Conservation (phyloP, 2,113 vertebrate species). For the Corythaeola cristata region DNA sequence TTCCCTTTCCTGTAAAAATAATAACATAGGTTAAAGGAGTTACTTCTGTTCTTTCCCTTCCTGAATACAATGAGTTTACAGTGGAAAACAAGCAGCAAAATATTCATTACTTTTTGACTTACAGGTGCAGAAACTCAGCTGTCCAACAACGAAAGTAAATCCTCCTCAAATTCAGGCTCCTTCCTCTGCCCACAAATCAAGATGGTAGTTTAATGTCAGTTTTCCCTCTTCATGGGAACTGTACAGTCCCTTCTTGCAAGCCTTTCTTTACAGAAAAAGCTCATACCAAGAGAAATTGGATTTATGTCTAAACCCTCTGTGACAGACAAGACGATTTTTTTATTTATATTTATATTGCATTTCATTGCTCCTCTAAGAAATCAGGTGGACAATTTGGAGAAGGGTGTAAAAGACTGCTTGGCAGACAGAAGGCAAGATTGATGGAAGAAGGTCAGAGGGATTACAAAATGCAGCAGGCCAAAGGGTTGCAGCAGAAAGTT, state of each 20-base stretch:
- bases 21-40: not conserved
- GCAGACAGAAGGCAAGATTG: not conserved
- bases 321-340: not conserved
- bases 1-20: not conserved
- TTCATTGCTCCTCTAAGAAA: not conserved
- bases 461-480: not conserved
- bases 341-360: not conserved
- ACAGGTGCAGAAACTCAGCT: not conserved
- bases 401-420: not conserved
- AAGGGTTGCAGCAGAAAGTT: not conserved
- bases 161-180: not conserved
- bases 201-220: not conserved
- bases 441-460: not conserved
- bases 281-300: not conserved
- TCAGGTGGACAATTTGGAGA: not conserved
- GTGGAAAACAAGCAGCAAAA: not conserved
- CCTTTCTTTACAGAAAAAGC: not conserved
- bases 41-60: not conserved
- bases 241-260: not conserved
- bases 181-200: not conserved
- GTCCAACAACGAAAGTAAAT: not conserved
- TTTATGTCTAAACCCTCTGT: not conserved
- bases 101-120: not conserved
- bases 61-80: not conserved
- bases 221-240: not conserved